A percentile compares a stretch with the other conserved stretches of the same genome.
Conservation (phyloP, 2,888 invertebrate genomes). For the Coenonympha arcania region DNA sequence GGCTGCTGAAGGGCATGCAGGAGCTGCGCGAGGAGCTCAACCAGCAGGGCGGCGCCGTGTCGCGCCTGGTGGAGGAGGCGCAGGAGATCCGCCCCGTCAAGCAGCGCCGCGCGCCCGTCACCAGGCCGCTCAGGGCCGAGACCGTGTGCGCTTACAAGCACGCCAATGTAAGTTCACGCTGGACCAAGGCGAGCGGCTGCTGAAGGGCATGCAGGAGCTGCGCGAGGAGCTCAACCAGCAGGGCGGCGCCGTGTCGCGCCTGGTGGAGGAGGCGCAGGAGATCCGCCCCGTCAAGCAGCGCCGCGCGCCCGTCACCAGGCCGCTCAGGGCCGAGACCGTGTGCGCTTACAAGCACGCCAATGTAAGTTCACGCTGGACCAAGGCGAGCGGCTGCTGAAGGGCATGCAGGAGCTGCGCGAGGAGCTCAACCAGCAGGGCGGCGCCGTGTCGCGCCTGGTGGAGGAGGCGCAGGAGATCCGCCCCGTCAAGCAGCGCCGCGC, state of each 20-base stretch:
- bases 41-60: constrained; percentile 88
- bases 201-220: constrained; percentile 95
- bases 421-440: constrained; percentile 92
- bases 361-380: constrained; percentile 88
- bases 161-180: constrained; percentile 81
- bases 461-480: constrained; percentile 86
- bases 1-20: constrained; percentile 94
- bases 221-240: constrained; percentile 93
- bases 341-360: constrained; percentile 94
- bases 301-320: constrained; percentile 87
- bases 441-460: constrained; percentile 85
- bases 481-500: constrained; percentile 93
- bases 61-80: constrained; percentile 84
- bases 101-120: constrained; percentile 89
- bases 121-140: constrained; percentile 86
- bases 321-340: constrained; percentile 89
- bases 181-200: constrained; percentile 93
- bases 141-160: constrained; percentile 97
- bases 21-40: constrained; percentile 93
- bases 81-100: constrained; percentile 91
- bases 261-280: constrained; percentile 85
- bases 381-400: constrained; percentile 92
- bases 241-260: constrained; percentile 86
- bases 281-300: constrained; percentile 93
- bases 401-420: constrained; percentile 94